phyloP scores from a whole-genome alignment of 2,888 invertebrate species.

The Gari tellinella region DNA sequence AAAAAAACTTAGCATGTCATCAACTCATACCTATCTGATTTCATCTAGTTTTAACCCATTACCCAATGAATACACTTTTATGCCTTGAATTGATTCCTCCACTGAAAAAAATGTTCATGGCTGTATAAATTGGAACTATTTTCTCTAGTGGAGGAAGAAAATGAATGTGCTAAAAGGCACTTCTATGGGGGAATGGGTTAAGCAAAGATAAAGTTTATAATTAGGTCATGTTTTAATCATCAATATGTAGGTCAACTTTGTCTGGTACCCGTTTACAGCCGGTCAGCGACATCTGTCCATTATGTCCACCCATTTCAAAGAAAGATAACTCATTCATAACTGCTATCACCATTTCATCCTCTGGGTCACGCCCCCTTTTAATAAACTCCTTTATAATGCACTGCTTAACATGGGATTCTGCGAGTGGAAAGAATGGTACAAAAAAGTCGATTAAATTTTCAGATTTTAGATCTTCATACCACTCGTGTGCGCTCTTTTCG shows the following conservation, averaged over 20 bases:
- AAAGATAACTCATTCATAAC: constrained; percentile 74
- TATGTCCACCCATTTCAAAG: constrained; percentile 61
- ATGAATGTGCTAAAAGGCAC: no score
- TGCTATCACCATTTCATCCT: constrained; percentile 52
- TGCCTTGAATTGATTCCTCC: no score
- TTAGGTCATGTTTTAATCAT: constrained; percentile 35
- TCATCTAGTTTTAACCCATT: no score
- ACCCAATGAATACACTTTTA: no score
- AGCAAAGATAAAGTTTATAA: no score
- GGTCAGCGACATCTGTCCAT: constrained; percentile 70
- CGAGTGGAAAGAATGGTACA: constrained; percentile 80
- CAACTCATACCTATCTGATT: no score
- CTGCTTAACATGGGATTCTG: constrained; percentile 72
- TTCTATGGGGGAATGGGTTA: no score
- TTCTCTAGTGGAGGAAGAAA: no score
- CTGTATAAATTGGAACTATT: no score
- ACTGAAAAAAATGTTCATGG: no score
- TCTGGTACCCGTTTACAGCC: constrained; percentile 79
- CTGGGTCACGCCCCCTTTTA: constrained; percentile 64
- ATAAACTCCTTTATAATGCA: constrained; percentile 74
- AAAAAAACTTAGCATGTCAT: no score
- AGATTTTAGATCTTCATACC: constrained; percentile 67
- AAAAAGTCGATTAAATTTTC: constrained; percentile 66
- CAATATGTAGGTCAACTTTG: constrained; percentile 73
- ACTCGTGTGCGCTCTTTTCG: constrained; percentile 47